Conservation (phyloP, 2,888 invertebrate species). For the Perizoma flavofasciatum region DNA sequence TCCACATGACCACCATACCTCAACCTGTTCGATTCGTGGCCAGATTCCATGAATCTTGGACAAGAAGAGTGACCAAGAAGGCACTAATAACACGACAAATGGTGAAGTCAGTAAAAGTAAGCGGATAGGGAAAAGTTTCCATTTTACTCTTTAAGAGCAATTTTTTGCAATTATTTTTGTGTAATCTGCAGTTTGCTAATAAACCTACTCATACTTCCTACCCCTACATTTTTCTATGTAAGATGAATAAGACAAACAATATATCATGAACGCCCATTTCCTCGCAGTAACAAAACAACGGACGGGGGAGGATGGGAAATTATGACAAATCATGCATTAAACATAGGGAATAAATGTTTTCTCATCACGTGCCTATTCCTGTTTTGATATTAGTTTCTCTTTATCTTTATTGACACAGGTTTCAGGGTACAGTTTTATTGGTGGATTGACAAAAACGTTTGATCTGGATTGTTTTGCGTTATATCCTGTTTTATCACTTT, state of each 20-base stretch:
- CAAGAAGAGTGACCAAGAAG: too few relatives aligned
- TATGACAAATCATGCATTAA: conserved; percentile 85
- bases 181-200: conserved; percentile 53
- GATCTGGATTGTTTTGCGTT: conserved; percentile 34
- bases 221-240: conserved; percentile 71
- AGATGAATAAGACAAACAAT: conserved; percentile 79
- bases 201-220: conserved; percentile 65
- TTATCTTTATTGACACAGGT: conserved; percentile 84
- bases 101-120: too few relatives aligned
- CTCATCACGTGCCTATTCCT: conserved; percentile 84
- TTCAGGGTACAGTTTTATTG: conserved; percentile 74
- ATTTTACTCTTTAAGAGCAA: too few relatives aligned
- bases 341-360: conserved; percentile 84
- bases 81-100: too few relatives aligned
- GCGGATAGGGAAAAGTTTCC: too few relatives aligned
- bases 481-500: conserved; percentile 5
- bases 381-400: conserved; percentile 83
- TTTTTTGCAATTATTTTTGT: background rate
- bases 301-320: conserved; percentile 74
- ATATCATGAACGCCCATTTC: conserved; percentile 80
- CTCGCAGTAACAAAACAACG: conserved; percentile 78
- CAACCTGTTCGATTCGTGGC: too few relatives aligned
- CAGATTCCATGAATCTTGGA: too few relatives aligned
- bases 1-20: too few relatives aligned
- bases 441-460: conserved; percentile 62